Base-by-base conservation (phyloP, 2,888 invertebrate genomes). In the Acanthosepion lycidas region DNA sequence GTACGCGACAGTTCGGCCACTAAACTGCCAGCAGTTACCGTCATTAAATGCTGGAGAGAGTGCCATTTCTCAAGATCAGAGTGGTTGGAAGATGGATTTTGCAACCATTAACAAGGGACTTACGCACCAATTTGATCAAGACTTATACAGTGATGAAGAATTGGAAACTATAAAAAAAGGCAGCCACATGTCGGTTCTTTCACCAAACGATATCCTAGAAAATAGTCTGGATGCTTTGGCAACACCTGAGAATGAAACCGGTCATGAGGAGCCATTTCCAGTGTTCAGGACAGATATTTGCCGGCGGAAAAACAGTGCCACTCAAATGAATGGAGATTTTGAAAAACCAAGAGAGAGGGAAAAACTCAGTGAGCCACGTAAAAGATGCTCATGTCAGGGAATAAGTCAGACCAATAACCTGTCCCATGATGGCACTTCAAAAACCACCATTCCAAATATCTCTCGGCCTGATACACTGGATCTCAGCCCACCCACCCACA, bases 141-240 rank as follows among this genome's bases (percentile, higher is more conserved):
- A 94, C 9, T 23, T 51, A 23, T 53, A 53, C 53, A 55, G 42
- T 28, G 42, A 55, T 12, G 42, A 55, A 18, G 33, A 55, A 94
- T 55, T 59, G 3, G 94, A 55, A 26, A 23, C 94, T 12, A 26
- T 49, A 92, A 92, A 6, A 9, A 49, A 92, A 12, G 12, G 2
- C 15, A n/a, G 28, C n/a, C 49, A 92, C 28, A 33, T n/a, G 15
- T 97, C 97, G 5, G 96, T 97, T 6, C 96, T 97, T 48, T 97
- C 97, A 12, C 95, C 97, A 18, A 97, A 96, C 94, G 97, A 97
- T 95, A 95, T 97, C 42, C 95, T 97, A 20, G 97, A 97, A 94
- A 96, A 95, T 94, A 96, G 96, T 94, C 91, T 96, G 53, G 96
- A 96, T 92, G 96, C 96, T 95, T 96, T 96, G 0, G 96, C 96